Conservation (phyloP, 1,140 invertebrate species). For the Argopecten irradians region DNA sequence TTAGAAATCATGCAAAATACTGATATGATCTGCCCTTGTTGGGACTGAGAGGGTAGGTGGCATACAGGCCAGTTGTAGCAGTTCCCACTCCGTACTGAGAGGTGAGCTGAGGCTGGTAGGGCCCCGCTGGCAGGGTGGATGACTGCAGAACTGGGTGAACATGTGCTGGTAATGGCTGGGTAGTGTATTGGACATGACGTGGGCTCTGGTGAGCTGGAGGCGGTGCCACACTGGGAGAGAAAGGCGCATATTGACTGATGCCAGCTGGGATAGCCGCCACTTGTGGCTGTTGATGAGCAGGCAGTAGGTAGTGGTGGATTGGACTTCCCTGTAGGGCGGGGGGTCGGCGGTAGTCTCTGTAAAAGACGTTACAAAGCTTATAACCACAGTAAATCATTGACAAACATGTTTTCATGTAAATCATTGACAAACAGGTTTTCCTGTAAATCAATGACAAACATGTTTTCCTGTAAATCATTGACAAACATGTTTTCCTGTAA, state of each 20-base stretch:
- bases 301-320: constrained; percentile 72
- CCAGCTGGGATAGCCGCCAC: constrained; percentile 63
- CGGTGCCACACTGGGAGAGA: constrained; percentile 83
- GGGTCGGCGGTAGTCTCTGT: constrained; percentile 67
- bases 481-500: constrained; percentile 59
- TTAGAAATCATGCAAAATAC: constrained; percentile 66
- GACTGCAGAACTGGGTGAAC: constrained; percentile 84
- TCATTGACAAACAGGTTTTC: not conserved
- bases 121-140: constrained; percentile 64
- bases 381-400: not conserved
- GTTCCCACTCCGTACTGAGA: constrained; percentile 64
- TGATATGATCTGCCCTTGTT: constrained; percentile 73
- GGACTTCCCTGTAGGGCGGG: constrained; percentile 68
- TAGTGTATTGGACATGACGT: constrained; percentile 84
- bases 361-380: too few relatives aligned
- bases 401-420: not conserved
- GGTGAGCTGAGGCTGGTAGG: constrained; percentile 77
- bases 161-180: constrained; percentile 90
- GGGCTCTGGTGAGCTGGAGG: constrained; percentile 91
- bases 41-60: constrained; percentile 73
- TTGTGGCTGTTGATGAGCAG: constrained; percentile 72
- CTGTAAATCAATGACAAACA: not conserved
- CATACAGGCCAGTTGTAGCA: constrained; percentile 65
- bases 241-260: constrained; percentile 72
- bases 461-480: not conserved